Evolutionary conservation across 2,888 invertebrate species (phyloP).

Genomic region (Cataglyphis livida): DNA sequence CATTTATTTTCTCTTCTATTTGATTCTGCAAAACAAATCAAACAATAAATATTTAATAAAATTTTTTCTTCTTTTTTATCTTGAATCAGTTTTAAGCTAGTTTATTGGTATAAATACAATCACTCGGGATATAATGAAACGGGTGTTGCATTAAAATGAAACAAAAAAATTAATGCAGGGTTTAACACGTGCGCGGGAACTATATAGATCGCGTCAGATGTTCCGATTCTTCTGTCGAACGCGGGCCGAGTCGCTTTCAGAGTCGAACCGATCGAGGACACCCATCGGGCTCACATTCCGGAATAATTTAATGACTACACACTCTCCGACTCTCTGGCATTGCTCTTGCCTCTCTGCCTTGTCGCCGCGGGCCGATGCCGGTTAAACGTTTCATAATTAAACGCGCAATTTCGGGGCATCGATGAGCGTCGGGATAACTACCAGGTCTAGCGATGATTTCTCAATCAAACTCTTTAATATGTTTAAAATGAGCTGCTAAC

Average conservation of each 20-base stretch:
- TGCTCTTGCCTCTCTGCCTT: constrained; percentile 63
- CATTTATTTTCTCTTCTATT: neutral
- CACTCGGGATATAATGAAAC: neutral
- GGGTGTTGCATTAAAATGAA: constrained; percentile 9
- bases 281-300: constrained; percentile 79
- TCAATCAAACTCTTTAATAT: constrained; percentile 25
- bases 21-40: neutral
- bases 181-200: constrained; percentile 18
- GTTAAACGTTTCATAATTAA: constrained; percentile 80
- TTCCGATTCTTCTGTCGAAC: constrained; percentile 62
- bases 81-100: neutral
- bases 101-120: constrained; percentile 23
- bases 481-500: constrained; percentile 23
- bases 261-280: constrained; percentile 73
- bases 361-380: constrained; percentile 64
- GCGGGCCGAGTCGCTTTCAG: constrained; percentile 65
- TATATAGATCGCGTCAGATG: constrained; percentile 60
- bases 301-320: constrained; percentile 85
- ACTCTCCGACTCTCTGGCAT: constrained; percentile 65
- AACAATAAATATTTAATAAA: neutral
- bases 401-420: constrained; percentile 67
- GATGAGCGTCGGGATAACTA: neutral
- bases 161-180: neutral
- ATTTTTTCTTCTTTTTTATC: neutral
- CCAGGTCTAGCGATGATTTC: constrained; percentile 22